Evolutionary conservation across 2,797 vertebrate genomes (phyloP), one percentile per base, ranked within the genome.

Genomic region (Tiaroga cobitis): DNA sequence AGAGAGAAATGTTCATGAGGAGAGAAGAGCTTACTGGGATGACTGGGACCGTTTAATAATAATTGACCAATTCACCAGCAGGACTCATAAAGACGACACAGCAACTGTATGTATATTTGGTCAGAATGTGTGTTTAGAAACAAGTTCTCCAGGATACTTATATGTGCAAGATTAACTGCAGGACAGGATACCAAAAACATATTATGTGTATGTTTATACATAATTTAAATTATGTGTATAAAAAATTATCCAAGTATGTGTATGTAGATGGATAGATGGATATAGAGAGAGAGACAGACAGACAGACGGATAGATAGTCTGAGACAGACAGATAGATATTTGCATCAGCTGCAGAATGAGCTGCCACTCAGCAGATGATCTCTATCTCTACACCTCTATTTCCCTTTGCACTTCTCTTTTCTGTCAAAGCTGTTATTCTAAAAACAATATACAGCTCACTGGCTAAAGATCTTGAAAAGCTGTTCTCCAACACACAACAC

Each of bases 351-450:
- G 39, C 24, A 83, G 26, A 63, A 74, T 19, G 3, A 26, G 5
- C 56, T 3, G 15, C n/a, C 1, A 5, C 76, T 81, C 68, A 75
- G 79, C 89, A 90, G 86, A 88, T 86, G 87, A 74, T 75, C 32
- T 67, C 77, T 29, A 56, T 69, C n/a, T 68, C 69, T 51, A 85
- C 77, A 86, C 80, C 78, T 65, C 80, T 69, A 79, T 81, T 73
- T 81, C 5, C 43, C 61, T 89, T 87, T 76, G 49, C 80, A 77
- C 72, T 51, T 69, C 56, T 72, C 34, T 85, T 54, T 51, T 79
- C 83, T 85, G 73, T 84, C 76, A 85, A 85, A 81, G 65, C 87
- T 65, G 87, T 59, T 77, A 67, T 86, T 85, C 77, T 56, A 59
- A 43, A 76, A 73, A 81, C 54, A 74, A 69, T 49, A 69, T 49